These are phyloP conservation scores for Pteromalus puparum DNA, from an alignment of 1,140 invertebrate species.

Conservation along the genomic window DNA sequence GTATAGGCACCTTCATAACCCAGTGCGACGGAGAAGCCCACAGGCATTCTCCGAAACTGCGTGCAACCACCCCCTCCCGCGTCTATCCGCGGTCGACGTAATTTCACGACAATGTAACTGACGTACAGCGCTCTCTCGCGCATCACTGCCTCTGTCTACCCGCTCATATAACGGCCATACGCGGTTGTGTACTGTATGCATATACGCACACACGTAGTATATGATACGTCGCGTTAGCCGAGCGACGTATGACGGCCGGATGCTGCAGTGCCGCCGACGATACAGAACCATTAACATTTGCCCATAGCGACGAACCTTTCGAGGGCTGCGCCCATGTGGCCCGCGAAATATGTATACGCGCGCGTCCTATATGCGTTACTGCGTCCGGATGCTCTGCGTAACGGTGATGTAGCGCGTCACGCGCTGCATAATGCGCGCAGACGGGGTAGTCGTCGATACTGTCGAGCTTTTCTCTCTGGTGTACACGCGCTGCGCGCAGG, in stretches of 20 bases:
- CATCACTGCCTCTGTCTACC: not conserved
- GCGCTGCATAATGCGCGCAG: not conserved
- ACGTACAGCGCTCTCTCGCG: not conserved
- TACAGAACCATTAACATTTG: slow-evolving; percentile 26
- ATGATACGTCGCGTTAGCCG: slow-evolving; percentile 7
- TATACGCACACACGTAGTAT: not conserved
- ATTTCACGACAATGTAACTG: slow-evolving; percentile 43
- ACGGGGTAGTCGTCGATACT: not conserved
- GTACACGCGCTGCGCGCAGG: not conserved
- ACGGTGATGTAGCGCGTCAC: not conserved
- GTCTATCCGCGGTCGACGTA: slow-evolving; percentile 31
- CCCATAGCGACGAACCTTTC: slow-evolving; percentile 8
- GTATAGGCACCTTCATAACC: not conserved
- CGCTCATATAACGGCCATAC: not conserved
- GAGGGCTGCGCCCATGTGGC: not conserved
- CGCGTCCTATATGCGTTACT: not conserved
- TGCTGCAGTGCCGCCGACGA: slow-evolving; percentile 29
- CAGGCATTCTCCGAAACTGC: not conserved
- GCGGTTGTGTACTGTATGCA: not conserved
- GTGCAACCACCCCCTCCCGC: not conserved
- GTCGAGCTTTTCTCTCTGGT: not conserved
- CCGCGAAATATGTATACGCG: not conserved
- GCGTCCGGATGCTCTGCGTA: not conserved
- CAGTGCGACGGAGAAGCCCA: not conserved
- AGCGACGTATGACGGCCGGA: slow-evolving; percentile 28